Conservation (phyloP, 2,888 invertebrate species). For the Uropetala carovei region DNA sequence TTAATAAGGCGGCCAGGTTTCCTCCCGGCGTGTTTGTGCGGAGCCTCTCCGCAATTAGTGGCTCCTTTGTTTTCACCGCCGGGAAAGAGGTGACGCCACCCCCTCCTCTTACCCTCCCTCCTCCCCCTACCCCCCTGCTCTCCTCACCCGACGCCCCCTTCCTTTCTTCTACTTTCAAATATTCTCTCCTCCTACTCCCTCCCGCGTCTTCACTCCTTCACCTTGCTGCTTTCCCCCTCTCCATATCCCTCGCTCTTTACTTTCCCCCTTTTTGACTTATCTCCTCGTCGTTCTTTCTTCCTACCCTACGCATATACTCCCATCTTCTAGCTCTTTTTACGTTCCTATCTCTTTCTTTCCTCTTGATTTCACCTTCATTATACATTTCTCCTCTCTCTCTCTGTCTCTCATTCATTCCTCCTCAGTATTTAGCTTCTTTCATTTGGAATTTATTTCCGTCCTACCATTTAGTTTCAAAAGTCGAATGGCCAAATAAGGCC, state of each 20-base stretch:
- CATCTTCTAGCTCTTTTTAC: background rate
- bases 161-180: too few relatives aligned
- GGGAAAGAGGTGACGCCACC: background rate
- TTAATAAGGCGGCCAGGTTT: slow-evolving; percentile 59
- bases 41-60: slow-evolving; percentile 54
- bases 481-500: too few relatives aligned
- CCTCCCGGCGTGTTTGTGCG: slow-evolving; percentile 57
- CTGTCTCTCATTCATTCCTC: background rate
- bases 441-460: too few relatives aligned
- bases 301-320: background rate
- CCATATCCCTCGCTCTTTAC: background rate
- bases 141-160: background rate
- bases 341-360: background rate
- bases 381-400: background rate
- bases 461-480: too few relatives aligned
- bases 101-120: background rate
- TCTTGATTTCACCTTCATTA: background rate
- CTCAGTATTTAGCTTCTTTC: too few relatives aligned
- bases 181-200: background rate
- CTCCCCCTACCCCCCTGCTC: background rate
- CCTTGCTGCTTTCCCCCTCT: background rate
- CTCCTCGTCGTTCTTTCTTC: background rate
- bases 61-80: slow-evolving; percentile 58
- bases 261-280: background rate
- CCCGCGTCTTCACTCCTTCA: background rate